These are phyloP conservation scores for Oikopleura vanhoeffeni DNA, from an alignment of 23 tunicate species.

Conservation along the genomic window DNA sequence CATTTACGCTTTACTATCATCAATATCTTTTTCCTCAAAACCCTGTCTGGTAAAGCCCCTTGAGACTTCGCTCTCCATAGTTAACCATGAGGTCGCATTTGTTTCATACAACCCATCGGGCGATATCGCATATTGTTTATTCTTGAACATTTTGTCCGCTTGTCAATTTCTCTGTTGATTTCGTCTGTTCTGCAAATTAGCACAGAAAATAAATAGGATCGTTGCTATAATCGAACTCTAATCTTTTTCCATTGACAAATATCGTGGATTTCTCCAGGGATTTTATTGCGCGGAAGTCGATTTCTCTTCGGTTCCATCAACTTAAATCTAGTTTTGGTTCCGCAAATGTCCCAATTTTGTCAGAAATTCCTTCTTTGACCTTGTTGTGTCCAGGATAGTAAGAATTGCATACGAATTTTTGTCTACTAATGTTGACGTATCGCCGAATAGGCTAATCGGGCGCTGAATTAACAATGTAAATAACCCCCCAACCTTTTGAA, in stretches of 20 bases:
- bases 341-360: conserved; percentile 40
- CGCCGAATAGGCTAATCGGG: too few relatives aligned
- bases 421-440: too few relatives aligned
- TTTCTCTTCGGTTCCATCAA: conserved; percentile 42
- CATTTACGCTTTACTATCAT: conserved; percentile 63
- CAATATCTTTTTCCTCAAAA: conserved; percentile 62
- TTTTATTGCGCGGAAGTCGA: conserved; percentile 27
- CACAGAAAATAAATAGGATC: conserved; percentile 53
- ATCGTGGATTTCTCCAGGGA: conserved; percentile 36
- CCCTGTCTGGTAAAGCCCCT: conserved; percentile 21
- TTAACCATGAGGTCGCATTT: conserved; percentile 52
- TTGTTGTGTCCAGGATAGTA: too few relatives aligned
- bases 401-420: too few relatives aligned
- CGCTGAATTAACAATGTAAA: too few relatives aligned
- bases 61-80: conserved; percentile 9
- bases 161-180: conserved; percentile 29
- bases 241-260: conserved; percentile 18
- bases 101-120: conserved; percentile 46
- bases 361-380: not conserved
- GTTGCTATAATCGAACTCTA: conserved; percentile 24
- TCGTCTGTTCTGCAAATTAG: conserved; percentile 11
- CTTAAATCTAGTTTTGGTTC: conserved; percentile 24
- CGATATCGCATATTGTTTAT: conserved; percentile 28
- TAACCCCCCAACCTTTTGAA: too few relatives aligned
- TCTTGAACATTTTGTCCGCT: conserved; percentile 19